These are phyloP conservation scores for Anguilla megastoma DNA, from an alignment of 2,797 vertebrate genomes.

Conservation along the genomic window DNA sequence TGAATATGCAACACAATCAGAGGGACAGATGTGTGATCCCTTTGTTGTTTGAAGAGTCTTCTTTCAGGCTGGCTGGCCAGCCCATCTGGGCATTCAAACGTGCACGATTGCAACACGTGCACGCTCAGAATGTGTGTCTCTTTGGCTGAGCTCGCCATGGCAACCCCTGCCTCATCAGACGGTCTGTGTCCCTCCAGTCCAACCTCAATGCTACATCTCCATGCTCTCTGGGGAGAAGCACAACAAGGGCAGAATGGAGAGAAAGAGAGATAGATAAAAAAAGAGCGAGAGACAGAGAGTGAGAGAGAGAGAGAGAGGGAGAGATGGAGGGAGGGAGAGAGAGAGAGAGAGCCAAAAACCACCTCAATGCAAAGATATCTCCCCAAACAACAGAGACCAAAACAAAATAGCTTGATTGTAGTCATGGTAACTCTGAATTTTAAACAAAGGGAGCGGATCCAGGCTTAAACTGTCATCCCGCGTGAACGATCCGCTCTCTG, in stretches of 20 bases:
- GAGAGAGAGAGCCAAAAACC: neutral
- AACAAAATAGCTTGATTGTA: slow-evolving; percentile 41
- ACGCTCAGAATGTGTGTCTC: neutral
- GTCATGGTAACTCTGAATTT: slow-evolving; percentile 36
- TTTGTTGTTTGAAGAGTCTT: slow-evolving; percentile 22
- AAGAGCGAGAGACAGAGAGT: neutral
- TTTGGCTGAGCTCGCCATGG: slow-evolving; percentile 12
- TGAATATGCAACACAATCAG: slow-evolving; percentile 12
- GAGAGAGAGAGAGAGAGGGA: neutral
- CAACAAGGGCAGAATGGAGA: neutral
- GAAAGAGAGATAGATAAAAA: neutral
- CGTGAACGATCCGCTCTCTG: slow-evolving; percentile 32
- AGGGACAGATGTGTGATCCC: slow-evolving; percentile 23
- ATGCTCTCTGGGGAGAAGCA: neutral
- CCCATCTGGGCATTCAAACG: slow-evolving; percentile 5
- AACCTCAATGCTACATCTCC: neutral
- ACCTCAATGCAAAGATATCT: neutral
- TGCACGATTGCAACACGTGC: neutral
- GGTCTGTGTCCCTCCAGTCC: neutral
- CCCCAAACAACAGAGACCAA: slow-evolving; percentile 35
- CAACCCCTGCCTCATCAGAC: neutral
- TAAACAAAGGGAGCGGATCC: slow-evolving; percentile 44
- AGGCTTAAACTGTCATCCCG: slow-evolving; percentile 50
- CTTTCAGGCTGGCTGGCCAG: neutral
- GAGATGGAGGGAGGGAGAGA: neutral